Evolutionary conservation across 2,888 invertebrate species (phyloP).

Genomic region (Drosophila limbata): DNA sequence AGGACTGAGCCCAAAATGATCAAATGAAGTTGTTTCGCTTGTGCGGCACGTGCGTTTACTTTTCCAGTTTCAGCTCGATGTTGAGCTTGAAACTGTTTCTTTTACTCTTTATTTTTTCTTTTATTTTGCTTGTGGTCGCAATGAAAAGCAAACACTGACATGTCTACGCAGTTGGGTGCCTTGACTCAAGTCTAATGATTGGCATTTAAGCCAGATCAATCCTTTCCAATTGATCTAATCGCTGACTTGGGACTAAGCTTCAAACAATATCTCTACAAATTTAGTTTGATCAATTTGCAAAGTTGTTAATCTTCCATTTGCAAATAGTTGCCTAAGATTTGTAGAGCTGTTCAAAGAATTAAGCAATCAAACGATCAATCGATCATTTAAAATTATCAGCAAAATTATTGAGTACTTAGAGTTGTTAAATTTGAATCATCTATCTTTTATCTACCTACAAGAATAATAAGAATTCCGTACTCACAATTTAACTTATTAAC

Average conservation of each 20-base stretch:
- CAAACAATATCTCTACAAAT: slow-evolving; percentile 1
- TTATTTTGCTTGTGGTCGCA: slow-evolving; percentile 14
- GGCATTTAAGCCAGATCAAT: slow-evolving; percentile 47
- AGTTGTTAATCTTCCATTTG: slow-evolving; percentile 12
- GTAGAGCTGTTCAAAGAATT: not conserved
- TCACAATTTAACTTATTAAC: slow-evolving; percentile 16
- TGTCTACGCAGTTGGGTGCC: slow-evolving; percentile 78
- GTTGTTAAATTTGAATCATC: not conserved
- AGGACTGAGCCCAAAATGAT: slow-evolving; percentile 60
- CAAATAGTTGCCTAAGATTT: not conserved
- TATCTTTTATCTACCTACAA: no score
- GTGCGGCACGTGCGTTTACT: slow-evolving; percentile 79
- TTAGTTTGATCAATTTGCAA: slow-evolving; percentile 19
- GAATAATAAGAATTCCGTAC: no score
- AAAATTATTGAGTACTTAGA: no score
- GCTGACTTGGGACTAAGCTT: slow-evolving; percentile 2
- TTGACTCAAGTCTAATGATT: slow-evolving; percentile 57
- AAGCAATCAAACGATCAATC: not conserved
- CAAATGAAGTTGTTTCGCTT: slow-evolving; percentile 76
- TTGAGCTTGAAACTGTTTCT: slow-evolving; percentile 40
- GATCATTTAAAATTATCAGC: no score
- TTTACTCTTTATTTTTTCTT: slow-evolving; percentile 25
- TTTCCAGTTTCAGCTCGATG: slow-evolving; percentile 58
- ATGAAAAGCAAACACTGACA: slow-evolving; percentile 64
- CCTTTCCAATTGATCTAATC: slow-evolving; percentile 36